Conservation (phyloP, 2,888 invertebrate species). For the Metalampra italica region DNA sequence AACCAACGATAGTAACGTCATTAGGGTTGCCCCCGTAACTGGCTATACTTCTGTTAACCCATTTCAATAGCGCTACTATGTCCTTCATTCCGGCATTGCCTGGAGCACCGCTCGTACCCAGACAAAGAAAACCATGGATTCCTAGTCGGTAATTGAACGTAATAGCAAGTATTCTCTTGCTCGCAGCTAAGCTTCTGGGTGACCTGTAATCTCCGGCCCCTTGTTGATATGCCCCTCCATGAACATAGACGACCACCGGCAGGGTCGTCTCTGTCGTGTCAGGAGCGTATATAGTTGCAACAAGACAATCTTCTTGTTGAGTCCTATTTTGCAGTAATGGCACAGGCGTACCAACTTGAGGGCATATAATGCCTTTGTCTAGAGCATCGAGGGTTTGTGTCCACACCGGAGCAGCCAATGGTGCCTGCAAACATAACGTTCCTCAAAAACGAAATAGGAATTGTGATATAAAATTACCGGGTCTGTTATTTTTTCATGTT, state of each 20-base stretch:
- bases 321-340: neutral
- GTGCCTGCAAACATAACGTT: slow-evolving; percentile 24
- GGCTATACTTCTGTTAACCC: slow-evolving; percentile 45
- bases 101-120: slow-evolving; percentile 33
- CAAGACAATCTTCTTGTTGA: slow-evolving; percentile 46
- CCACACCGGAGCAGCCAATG: slow-evolving; percentile 35
- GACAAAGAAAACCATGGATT: slow-evolving; percentile 31
- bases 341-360: slow-evolving; percentile 16
- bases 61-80: slow-evolving; percentile 39
- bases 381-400: slow-evolving; percentile 25
- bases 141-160: slow-evolving; percentile 37
- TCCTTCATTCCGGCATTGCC: slow-evolving; percentile 50
- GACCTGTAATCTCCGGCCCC: slow-evolving; percentile 19
- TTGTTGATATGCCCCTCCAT: slow-evolving; percentile 31
- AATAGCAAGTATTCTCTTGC: slow-evolving; percentile 25
- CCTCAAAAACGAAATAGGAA: too few relatives aligned
- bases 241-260: slow-evolving; percentile 31
- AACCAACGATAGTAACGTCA: slow-evolving; percentile 41
- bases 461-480: too few relatives aligned
- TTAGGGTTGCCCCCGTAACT: slow-evolving; percentile 45
- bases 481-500: too few relatives aligned
- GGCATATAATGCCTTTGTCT: slow-evolving; percentile 28
- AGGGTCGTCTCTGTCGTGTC: slow-evolving; percentile 31
- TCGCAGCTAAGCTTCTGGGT: slow-evolving; percentile 18
- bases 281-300: slow-evolving; percentile 48